A percentile compares a stretch with the other conserved stretches of the same genome.
Conservation (phyloP, 2,797 vertebrate genomes). For the Cichlasoma orientale region DNA sequence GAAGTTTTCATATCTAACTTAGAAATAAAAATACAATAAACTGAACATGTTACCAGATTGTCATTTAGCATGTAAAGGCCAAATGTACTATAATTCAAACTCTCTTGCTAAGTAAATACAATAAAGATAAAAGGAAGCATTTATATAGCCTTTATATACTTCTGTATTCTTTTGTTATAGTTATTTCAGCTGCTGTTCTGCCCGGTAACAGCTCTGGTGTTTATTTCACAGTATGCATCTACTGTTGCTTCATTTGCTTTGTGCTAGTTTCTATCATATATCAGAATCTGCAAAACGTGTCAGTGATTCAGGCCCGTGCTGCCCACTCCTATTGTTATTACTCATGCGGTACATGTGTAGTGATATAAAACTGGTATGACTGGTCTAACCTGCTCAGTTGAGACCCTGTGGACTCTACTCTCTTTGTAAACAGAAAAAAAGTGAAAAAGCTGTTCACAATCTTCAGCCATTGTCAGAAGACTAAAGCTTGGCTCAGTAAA, state of each 20-base stretch:
- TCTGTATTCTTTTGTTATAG: neutral
- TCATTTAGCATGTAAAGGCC: no score
- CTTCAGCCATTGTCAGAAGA: neutral
- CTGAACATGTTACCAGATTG: neutral
- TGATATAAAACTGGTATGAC: slow-evolving; percentile 20
- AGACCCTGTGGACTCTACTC: slow-evolving; percentile 6
- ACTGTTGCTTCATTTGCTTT: neutral
- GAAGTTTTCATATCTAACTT: neutral
- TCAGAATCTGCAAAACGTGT: neutral
- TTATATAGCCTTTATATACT: neutral
- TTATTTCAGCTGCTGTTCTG: neutral
- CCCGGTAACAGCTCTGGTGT: neutral
- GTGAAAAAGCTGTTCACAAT: neutral
- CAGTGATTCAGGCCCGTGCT: neutral
- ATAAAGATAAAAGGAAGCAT: neutral
- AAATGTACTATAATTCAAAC: neutral
- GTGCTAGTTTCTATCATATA: neutral
- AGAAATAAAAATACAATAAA: neutral
- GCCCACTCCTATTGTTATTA: neutral
- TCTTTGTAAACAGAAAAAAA: neutral
- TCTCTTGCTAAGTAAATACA: neutral
- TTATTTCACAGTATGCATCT: neutral
- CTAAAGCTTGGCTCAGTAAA: neutral
- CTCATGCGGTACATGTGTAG: neutral
- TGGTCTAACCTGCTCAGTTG: slow-evolving; percentile 20